Percentiles rank a stretch among this genome's conserved stretches.
phyloP scores from a whole-genome alignment of 2,888 invertebrate genomes.

The Pomacea canaliculata region DNA sequence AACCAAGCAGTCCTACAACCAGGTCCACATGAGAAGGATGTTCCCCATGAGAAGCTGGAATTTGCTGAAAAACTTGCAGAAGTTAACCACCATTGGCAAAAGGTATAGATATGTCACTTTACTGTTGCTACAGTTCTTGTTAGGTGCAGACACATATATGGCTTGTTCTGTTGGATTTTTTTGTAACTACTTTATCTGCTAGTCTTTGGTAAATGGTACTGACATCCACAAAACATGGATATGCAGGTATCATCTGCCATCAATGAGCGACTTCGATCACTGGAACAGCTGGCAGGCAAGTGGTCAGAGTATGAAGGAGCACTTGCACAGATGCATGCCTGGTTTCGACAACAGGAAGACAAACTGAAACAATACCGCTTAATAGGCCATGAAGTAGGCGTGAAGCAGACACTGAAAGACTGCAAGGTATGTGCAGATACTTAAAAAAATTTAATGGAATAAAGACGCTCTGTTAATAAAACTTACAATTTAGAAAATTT shows the following conservation, averaged over 20 bases:
- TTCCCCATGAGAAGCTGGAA: constrained; percentile 56
- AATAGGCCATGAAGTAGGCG: constrained; percentile 62
- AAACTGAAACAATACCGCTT: constrained; percentile 55
- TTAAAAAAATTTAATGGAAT: no score
- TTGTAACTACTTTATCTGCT: no score
- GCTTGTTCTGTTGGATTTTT: no score
- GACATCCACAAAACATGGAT: no score
- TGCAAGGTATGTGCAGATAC: constrained; percentile 52
- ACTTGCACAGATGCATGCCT: constrained; percentile 49
- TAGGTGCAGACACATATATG: no score
- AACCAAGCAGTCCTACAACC: constrained; percentile 60
- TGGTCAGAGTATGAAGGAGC: constrained; percentile 64
- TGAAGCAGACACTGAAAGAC: constrained; percentile 62
- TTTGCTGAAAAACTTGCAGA: constrained; percentile 62
- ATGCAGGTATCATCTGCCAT: constrained; percentile 14
- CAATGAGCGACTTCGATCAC: constrained; percentile 16
- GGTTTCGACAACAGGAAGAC: constrained; percentile 63
- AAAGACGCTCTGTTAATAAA: no score
- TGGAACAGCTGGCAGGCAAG: constrained; percentile 41
- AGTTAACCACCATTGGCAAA: constrained; percentile 60
- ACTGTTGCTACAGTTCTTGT: neutral
- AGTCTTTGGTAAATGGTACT: no score
- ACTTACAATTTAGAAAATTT: no score
- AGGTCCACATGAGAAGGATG: constrained; percentile 38
- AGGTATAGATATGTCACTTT: constrained; percentile 28